Conservation (phyloP, 1,140 invertebrate species). For the Papilio dardanus region DNA sequence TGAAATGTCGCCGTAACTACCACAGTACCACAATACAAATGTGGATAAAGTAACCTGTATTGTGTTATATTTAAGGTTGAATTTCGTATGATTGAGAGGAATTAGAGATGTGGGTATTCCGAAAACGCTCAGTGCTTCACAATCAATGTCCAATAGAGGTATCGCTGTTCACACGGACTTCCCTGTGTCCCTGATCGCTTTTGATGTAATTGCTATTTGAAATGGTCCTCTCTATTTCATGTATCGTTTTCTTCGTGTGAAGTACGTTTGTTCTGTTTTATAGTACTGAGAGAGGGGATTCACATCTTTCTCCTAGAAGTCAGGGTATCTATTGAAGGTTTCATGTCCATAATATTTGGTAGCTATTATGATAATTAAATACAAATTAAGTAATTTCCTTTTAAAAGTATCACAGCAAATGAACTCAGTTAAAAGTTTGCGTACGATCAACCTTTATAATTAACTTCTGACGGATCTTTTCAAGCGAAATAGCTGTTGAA, state of each 20-base stretch:
- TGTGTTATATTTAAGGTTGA: background rate
- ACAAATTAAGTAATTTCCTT: background rate
- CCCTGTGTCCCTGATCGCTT: constrained; percentile 18
- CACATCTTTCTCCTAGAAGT: too few relatives aligned
- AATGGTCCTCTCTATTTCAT: background rate
- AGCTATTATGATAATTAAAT: background rate
- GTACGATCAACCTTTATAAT: background rate
- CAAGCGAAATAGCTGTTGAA: constrained; percentile 3
- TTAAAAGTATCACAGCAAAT: constrained; percentile 5
- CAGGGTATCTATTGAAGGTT: too few relatives aligned
- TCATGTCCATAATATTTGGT: too few relatives aligned
- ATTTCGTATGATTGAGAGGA: background rate
- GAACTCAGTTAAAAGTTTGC: constrained; percentile 12
- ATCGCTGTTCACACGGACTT: constrained; percentile 21
- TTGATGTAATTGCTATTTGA: constrained; percentile 21
- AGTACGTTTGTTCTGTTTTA: background rate
- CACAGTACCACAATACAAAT: background rate
- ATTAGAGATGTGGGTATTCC: background rate
- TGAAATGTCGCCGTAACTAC: constrained; percentile 11
- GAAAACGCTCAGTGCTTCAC: constrained; percentile 17
- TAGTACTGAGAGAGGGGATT: too few relatives aligned
- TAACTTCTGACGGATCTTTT: constrained; percentile 11
- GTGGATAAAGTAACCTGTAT: background rate
- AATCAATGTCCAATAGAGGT: constrained; percentile 25
- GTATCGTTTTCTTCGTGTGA: background rate